Evolutionary conservation across 2,888 invertebrate genomes (phyloP).

Genomic region (Conomelus anceps): DNA sequence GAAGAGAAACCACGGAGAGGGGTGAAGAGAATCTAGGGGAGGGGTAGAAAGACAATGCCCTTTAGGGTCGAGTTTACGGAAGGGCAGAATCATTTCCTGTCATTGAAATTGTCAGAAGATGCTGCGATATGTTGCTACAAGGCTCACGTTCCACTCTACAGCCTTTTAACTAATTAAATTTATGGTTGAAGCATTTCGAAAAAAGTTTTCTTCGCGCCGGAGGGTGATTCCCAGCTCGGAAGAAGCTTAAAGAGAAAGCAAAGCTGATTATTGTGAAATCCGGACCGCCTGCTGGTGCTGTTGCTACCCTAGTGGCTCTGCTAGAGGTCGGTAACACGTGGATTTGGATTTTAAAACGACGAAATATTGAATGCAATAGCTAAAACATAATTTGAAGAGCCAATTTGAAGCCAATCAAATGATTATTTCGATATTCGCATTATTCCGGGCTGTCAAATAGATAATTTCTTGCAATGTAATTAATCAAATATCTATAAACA

Average conservation of each 20-base stretch:
- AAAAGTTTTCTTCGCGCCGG: neutral
- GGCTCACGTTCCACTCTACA: neutral
- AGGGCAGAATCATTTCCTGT: neutral
- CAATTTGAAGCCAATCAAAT: neutral
- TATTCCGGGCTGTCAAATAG: no score
- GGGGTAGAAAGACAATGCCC: neutral
- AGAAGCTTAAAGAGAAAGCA: neutral
- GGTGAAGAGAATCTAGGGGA: neutral
- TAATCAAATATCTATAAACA: no score
- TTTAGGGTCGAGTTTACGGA: neutral
- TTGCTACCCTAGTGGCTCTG: neutral
- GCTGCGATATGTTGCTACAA: neutral
- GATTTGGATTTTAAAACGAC: neutral
- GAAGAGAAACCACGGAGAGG: no score
- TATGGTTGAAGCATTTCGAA: neutral
- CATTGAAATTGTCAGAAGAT: neutral
- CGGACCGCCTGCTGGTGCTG: neutral
- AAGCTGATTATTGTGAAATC: neutral
- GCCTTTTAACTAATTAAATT: neutral
- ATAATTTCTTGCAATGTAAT: no score
- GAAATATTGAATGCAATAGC: neutral
- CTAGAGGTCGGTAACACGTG: neutral
- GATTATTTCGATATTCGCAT: no score
- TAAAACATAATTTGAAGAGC: neutral
- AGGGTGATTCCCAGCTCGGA: neutral